A percentile compares a stretch with the other conserved stretches of the same genome.
phyloP scores from a whole-genome alignment of 1,140 invertebrate species.

The Papilio xuthus region DNA sequence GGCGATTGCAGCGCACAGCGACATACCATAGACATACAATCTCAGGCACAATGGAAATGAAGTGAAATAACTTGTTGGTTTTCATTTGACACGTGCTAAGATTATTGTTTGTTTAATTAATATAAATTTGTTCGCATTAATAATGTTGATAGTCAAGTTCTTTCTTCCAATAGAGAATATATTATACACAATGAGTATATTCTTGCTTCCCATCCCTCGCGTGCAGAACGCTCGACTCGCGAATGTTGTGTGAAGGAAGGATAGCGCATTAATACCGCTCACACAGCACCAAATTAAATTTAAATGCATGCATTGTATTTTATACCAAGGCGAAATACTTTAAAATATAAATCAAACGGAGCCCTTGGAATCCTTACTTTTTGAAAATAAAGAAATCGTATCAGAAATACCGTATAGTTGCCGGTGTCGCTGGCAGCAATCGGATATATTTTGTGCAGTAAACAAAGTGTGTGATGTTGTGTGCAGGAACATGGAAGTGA shows the following conservation, averaged over 20 bases:
- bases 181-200: too few relatives aligned
- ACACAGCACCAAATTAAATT: too few relatives aligned
- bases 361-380: not conserved
- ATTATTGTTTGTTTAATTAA: not conserved
- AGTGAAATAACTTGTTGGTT: not conserved
- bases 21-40: not conserved
- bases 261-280: too few relatives aligned
- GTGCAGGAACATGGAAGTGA: slow-evolving; percentile 87
- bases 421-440: too few relatives aligned
- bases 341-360: not conserved
- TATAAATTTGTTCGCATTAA: not conserved
- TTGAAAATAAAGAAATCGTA: not conserved
- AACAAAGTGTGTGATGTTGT: not conserved
- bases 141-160: not conserved
- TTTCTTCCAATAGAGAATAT: not conserved
- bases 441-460: too few relatives aligned
- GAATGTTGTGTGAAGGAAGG: too few relatives aligned
- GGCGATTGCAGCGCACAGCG: not conserved
- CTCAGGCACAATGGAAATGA: not conserved
- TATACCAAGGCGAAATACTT: not conserved
- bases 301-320: too few relatives aligned
- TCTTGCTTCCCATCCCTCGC: too few relatives aligned
- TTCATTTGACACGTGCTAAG: not conserved
- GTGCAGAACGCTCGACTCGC: too few relatives aligned
- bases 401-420: not conserved